Base-by-base conservation (phyloP, 2,888 invertebrate genomes). In the Conops quadrifasciatus region DNA sequence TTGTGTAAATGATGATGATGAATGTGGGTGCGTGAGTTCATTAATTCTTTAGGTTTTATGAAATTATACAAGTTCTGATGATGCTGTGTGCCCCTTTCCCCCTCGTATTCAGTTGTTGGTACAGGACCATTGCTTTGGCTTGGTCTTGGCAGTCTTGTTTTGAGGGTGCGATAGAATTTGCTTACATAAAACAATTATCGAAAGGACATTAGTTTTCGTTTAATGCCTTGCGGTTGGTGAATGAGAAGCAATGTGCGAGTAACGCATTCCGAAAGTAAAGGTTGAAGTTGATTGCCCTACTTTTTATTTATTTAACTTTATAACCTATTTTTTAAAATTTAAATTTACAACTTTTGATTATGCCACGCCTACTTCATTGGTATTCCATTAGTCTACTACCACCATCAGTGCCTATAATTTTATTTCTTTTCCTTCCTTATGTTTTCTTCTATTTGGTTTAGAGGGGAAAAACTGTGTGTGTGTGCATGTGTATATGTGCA, bases 1-100 rank as follows among this genome's bases (percentile, higher is more conserved):
- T n/a, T 67, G 43, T 21, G 45, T 56, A 45, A 26, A 19, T 30
- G 62, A 19, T 30, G 30, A 24, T 58, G 58, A 28, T 26, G 24
- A 58, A 58, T 58, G 26, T 58, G 53, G 21, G 67, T 16, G 56
- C 43, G 67, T 7, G 65, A 65, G 49, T 30, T 65, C 30, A 65
- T 65, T 65, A 47, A 49, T 58, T 19, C 19, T 53, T 19, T 43
- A 26, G 16, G 24, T 58, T n/a, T 45, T 43, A 67, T 67, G 67
- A 67, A 58, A 49, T 67, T 36, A 36, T 36, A 36, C 9, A 9
- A 36, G 36, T 36, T 4, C 9, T 67, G 45, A 67, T 45, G 30
- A 11, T n/a, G 56, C 36, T 36, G 36, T 36, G 36, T 4, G 36
- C 9, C 9, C 36, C 36, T 36, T 9, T 36, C 36, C 36, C 58